A percentile compares a stretch with the other conserved stretches of the same genome.
These are phyloP conservation scores for Ennomos fuscantarius DNA, from an alignment of 2,888 invertebrate genomes.

Conservation along the genomic window DNA sequence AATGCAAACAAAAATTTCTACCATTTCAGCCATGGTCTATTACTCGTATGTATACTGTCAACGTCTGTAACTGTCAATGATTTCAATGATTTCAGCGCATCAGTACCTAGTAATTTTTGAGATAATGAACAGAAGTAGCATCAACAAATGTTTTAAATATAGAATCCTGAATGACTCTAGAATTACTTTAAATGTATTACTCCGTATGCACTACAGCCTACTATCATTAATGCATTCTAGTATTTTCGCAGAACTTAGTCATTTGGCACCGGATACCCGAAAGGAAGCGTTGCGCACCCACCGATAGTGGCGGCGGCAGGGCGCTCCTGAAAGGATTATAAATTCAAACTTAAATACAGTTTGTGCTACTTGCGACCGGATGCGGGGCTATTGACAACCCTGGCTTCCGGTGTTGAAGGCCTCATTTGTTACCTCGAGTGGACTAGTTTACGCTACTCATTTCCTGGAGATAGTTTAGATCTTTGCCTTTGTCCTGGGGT, in stretches of 20 bases:
- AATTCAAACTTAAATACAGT: slow-evolving; percentile 30
- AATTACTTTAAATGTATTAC: not conserved
- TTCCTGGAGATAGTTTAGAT: slow-evolving; percentile 8
- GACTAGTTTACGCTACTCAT: slow-evolving; percentile 20
- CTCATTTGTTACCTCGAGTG: slow-evolving; percentile 15
- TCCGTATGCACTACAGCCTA: slow-evolving; percentile 1
- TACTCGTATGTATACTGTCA: no score
- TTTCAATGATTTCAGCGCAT: no score
- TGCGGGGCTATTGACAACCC: slow-evolving; percentile 29
- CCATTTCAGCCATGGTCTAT: no score
- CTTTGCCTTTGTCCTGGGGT: not conserved
- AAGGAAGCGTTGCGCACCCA: slow-evolving; percentile 13
- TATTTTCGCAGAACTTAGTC: slow-evolving; percentile 10
- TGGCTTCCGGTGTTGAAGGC: slow-evolving; percentile 22
- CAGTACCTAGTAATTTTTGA: no score
- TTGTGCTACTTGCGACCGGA: slow-evolving; percentile 21
- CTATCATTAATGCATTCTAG: not conserved
- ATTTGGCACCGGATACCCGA: slow-evolving; percentile 19
- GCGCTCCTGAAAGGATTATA: slow-evolving; percentile 34
- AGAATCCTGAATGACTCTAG: no score
- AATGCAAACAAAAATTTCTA: no score
- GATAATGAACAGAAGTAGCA: no score
- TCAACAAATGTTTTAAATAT: no score
- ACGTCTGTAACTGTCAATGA: no score
- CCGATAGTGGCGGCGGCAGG: slow-evolving; percentile 14